Evolutionary conservation across 2,113 vertebrate genomes (phyloP).

Genomic region (Dryoscopus gambensis): DNA sequence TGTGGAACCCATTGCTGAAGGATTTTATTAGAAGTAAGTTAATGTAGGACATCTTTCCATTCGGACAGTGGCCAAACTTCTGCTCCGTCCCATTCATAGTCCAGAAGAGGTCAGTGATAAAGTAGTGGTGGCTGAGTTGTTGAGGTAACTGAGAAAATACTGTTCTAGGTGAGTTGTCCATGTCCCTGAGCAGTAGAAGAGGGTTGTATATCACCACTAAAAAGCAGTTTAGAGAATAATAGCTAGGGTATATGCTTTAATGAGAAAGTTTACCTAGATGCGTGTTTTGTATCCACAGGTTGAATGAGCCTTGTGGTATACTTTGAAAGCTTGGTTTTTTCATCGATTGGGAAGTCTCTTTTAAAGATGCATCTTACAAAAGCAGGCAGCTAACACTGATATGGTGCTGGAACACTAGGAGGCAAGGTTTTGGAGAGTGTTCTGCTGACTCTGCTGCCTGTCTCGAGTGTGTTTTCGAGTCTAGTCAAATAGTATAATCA

Average conservation of each 20-base stretch:
- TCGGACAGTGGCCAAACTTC: neutral
- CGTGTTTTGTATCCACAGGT: neutral
- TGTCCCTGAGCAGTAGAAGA: neutral
- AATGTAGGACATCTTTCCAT: neutral
- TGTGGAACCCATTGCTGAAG: neutral
- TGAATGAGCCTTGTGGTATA: neutral
- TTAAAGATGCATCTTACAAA: neutral
- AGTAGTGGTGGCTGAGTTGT: neutral
- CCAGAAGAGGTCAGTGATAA: neutral
- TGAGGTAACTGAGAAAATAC: neutral
- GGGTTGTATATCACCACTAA: neutral
- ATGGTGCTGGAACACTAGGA: rapidly evolving
- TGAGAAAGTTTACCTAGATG: neutral
- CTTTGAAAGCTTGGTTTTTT: neutral
- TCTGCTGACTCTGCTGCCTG: neutral
- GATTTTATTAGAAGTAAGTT: neutral
- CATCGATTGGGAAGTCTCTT: neutral
- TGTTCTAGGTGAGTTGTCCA: neutral
- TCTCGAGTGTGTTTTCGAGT: neutral
- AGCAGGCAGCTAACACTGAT: neutral
- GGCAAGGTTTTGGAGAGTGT: neutral
- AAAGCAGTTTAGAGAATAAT: neutral
- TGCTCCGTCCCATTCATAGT: neutral
- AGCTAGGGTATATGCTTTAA: neutral
- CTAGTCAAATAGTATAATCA: neutral